These are phyloP conservation scores for Listrodromus nycthemerus DNA, from an alignment of 2,888 invertebrate genomes.

Conservation along the genomic window DNA sequence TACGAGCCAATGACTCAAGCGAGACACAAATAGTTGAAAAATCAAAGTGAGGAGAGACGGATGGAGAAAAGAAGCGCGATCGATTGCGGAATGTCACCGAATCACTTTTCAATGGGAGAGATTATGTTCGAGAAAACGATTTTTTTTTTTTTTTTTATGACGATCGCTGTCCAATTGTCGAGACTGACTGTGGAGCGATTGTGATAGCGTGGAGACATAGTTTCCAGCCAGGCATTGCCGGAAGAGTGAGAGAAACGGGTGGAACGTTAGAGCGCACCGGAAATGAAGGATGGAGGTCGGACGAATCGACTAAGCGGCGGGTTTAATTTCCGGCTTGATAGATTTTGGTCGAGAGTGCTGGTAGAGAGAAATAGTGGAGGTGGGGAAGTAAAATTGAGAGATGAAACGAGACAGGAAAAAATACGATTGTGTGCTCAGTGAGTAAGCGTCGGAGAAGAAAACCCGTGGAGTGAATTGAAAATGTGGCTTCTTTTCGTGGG, in stretches of 20 bases:
- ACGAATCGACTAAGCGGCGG: conserved; percentile 66
- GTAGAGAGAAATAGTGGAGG: background rate
- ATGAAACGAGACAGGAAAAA: conserved; percentile 38
- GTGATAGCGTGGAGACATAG: conserved; percentile 13
- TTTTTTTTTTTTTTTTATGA: conserved; percentile 15
- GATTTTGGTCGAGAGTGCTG: conserved; percentile 66
- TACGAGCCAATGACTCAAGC: conserved; percentile 41
- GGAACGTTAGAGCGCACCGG: conserved; percentile 62
- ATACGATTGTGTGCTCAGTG: conserved; percentile 56
- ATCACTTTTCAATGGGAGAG: conserved; percentile 41
- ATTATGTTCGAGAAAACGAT: conserved; percentile 1
- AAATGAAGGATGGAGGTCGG: conserved; percentile 66
- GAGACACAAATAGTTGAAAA: conserved; percentile 35
- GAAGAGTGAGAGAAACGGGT: conserved; percentile 26
- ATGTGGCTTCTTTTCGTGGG: conserved; percentile 19
- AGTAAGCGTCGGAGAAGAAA: conserved; percentile 18
- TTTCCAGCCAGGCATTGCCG: background rate
- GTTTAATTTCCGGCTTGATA: conserved; percentile 80
- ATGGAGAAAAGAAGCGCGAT: background rate
- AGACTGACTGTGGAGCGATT: background rate
- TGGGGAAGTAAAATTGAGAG: conserved; percentile 9
- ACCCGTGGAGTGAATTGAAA: conserved; percentile 37
- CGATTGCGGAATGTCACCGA: conserved; percentile 31
- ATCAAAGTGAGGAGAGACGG: background rate
- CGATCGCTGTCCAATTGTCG: conserved; percentile 14